These are phyloP conservation scores for Nomada hirtipes DNA, from an alignment of 2,888 invertebrate genomes.

Conservation along the genomic window DNA sequence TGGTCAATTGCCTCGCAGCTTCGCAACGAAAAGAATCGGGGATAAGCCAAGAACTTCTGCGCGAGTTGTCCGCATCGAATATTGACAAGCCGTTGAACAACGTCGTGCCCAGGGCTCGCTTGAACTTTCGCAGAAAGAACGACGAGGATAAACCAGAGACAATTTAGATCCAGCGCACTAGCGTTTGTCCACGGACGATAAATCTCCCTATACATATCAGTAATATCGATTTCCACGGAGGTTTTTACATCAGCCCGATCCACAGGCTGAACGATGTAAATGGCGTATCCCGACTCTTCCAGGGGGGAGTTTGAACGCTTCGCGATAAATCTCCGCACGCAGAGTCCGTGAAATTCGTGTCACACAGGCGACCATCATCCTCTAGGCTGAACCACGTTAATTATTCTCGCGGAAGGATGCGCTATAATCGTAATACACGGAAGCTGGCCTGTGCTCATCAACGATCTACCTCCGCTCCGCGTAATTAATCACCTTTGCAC, in stretches of 20 bases:
- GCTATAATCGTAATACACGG: conserved; percentile 47
- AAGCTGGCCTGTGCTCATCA: conserved; percentile 37
- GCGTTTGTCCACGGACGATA: not conserved
- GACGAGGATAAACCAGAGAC: not conserved
- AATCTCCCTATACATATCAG: conserved; percentile 18
- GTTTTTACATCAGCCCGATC: conserved; percentile 14
- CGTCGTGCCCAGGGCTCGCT: not conserved
- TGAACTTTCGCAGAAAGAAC: not conserved
- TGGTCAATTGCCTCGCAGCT: not conserved
- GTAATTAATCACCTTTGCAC: conserved; percentile 27
- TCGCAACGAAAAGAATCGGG: not conserved
- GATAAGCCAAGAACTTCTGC: not conserved
- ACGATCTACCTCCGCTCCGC: conserved; percentile 13
- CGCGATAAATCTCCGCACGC: conserved; percentile 62
- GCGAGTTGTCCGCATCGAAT: conserved; percentile 5
- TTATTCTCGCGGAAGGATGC: conserved; percentile 61
- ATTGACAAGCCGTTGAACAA: conserved; percentile 18
- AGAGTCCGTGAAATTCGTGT: conserved; percentile 55
- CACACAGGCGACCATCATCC: conserved; percentile 58
- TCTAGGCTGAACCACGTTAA: conserved; percentile 54
- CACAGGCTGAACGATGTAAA: conserved; percentile 2
- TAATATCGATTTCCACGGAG: conserved; percentile 24
- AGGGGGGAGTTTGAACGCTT: conserved; percentile 46
- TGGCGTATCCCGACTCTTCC: conserved; percentile 24
- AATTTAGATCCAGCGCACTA: conserved; percentile 10